These are phyloP conservation scores for Oscarella lobularis DNA, from an alignment of 37 sponge, comb jelly and placozoan species.

Conservation along the genomic window DNA sequence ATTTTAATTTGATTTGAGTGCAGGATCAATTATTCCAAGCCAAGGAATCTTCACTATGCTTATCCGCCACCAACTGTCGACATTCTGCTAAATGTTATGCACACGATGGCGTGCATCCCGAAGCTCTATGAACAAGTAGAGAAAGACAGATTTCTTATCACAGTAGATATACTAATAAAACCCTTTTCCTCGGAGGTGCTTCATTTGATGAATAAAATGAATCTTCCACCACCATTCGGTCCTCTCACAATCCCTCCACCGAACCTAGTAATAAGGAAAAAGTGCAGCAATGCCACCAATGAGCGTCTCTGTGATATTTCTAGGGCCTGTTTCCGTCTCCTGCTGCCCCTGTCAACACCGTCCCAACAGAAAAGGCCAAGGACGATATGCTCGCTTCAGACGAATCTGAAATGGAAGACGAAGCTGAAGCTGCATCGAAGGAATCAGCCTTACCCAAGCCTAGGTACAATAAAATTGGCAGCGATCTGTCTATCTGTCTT, in stretches of 20 bases:
- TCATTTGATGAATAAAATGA: slow-evolving; percentile 86
- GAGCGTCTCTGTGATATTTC: no score
- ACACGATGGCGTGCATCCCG: slow-evolving; percentile 56
- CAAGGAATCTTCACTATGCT: slow-evolving; percentile 18
- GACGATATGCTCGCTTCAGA: no score
- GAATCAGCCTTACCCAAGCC: no score
- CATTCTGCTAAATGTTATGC: slow-evolving; percentile 55
- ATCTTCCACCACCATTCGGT: slow-evolving; percentile 81
- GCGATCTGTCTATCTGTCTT: no score
- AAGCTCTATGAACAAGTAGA: slow-evolving; percentile 62
- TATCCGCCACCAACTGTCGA: slow-evolving; percentile 59
- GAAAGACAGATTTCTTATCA: not conserved
- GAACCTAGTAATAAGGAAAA: not conserved
- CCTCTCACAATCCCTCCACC: slow-evolving; percentile 4
- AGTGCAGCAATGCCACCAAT: no score
- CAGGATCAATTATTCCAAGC: not conserved
- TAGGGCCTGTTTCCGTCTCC: slow-evolving; percentile 1
- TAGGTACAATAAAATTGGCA: no score
- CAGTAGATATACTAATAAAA: not conserved
- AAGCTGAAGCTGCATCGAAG: no score
- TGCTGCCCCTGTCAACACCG: not conserved
- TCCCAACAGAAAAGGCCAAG: not conserved
- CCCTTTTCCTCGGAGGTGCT: slow-evolving; percentile 36
- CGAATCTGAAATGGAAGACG: no score
- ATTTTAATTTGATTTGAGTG: not conserved